Percentiles rank a stretch among this genome's conserved stretches.
These are phyloP conservation scores for Branchipolynoe longqiensis DNA, from an alignment of 2,888 invertebrate species.

Conservation along the genomic window DNA sequence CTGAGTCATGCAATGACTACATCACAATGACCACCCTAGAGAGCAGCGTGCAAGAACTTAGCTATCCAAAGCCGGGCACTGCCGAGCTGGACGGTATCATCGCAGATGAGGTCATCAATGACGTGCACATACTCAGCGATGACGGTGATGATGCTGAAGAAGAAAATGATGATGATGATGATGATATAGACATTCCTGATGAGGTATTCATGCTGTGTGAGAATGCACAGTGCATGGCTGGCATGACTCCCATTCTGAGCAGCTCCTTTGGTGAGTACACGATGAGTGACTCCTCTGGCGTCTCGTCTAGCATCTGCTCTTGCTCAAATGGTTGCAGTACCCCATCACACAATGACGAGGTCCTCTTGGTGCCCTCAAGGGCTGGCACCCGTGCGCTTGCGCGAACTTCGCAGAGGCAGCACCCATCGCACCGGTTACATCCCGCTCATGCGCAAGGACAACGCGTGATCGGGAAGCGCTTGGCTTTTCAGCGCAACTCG, in stretches of 20 bases:
- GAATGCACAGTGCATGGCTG: background rate
- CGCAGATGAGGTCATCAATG: background rate
- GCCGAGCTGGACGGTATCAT: background rate
- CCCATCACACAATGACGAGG: background rate
- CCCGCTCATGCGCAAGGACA: background rate
- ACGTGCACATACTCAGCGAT: background rate
- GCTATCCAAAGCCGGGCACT: background rate
- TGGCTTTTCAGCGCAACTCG: slow-evolving; percentile 39
- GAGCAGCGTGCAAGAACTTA: background rate
- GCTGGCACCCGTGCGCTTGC: background rate
- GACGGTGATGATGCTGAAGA: background rate
- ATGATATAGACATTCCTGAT: slow-evolving; percentile 4
- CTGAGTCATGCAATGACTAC: slow-evolving; percentile 1
- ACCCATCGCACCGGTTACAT: background rate
- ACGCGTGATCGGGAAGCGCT: slow-evolving; percentile 9
- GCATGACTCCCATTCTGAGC: too few relatives aligned
- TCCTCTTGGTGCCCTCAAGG: slow-evolving; percentile 10
- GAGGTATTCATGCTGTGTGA: background rate
- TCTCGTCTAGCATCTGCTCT: slow-evolving; percentile 10
- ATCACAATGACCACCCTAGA: slow-evolving; percentile 31
- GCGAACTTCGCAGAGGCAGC: background rate
- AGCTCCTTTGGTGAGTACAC: background rate
- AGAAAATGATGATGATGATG: background rate
- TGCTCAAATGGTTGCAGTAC: too few relatives aligned
- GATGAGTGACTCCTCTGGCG: slow-evolving; percentile 27